phyloP scores from a whole-genome alignment of 2,888 invertebrate genomes.

The Rosalia funebris region DNA sequence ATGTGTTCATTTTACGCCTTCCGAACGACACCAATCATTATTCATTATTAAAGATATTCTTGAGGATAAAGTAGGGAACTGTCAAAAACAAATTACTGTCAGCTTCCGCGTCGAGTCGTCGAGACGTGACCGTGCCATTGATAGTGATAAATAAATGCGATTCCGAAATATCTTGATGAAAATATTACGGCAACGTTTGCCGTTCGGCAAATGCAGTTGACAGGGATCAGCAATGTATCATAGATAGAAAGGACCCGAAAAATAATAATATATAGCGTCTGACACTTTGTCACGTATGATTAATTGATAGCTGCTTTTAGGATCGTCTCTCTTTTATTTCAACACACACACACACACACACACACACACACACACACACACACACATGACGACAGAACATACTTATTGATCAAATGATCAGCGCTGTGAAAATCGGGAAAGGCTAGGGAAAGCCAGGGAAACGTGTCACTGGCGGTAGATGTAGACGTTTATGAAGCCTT shows the following conservation, averaged over 20 bases:
- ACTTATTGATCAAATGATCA: constrained; percentile 23
- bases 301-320: constrained; percentile 46
- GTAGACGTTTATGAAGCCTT: too few relatives aligned
- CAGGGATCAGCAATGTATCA: constrained; percentile 54
- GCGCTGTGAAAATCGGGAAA: neutral
- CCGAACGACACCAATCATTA: too few relatives aligned
- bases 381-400: constrained; percentile 19
- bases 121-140: neutral
- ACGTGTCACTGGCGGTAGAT: neutral
- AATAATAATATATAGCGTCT: constrained; percentile 56
- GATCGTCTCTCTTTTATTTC: constrained; percentile 30
- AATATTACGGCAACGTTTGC: constrained; percentile 35
- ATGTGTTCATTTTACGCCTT: too few relatives aligned
- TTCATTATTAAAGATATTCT: too few relatives aligned
- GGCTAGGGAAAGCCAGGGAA: neutral
- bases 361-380: too few relatives aligned
- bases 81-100: too few relatives aligned
- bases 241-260: constrained; percentile 50
- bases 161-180: constrained; percentile 35
- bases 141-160: constrained; percentile 16
- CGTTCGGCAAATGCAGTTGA: constrained; percentile 51
- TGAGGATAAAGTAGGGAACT: too few relatives aligned
- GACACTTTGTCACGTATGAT: constrained; percentile 56
- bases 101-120: too few relatives aligned
- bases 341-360: too few relatives aligned